Base-by-base conservation (phyloP, 2,888 invertebrate genomes). In the Adelphocoris suturalis region DNA sequence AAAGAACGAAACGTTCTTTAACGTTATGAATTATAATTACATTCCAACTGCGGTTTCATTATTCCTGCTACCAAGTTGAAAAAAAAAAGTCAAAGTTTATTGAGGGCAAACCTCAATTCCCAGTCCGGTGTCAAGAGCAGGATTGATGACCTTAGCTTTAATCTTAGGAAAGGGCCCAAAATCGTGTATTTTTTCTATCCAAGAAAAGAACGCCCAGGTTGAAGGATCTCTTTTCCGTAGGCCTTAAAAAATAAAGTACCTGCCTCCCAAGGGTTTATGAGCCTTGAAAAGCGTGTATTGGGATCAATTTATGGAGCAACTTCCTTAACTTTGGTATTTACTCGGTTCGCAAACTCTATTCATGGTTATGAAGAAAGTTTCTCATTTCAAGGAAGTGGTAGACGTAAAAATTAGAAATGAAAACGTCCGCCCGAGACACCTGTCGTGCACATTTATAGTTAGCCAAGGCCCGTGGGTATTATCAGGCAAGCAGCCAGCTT, bases 321-420 rank as follows among this genome's bases (percentile, higher is more conserved):
- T 68, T 68, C 68, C 68, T 23, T 19, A 68, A 23, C 68, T 68
- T 7, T 5, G 68, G 68, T 68, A 68, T 68, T 68, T 68, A 68
- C 23, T 68, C 68, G 68, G 68, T 68, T 11, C 23, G 11, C 23
- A 68, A 68, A 19, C 16, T 14, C 61, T 23, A 12, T 68, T 23
- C 27, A 19, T 19, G 19, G 68, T 68, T 61, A 68, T 68, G 4
- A 23, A 68, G 68, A 68, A 68, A 68, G 68, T 68, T 68, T 2
- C 13, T 68, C 23, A 23, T 19, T 11, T 19, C 12, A 68, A 23
- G 19, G 23, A 23, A 68, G 68, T 68, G 23, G 68, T 7, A 19
- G 68, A 68, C 12, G 68, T 68, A 68, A 68, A 68, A 68, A 68
- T 68, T 68, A 68, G 68, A 68, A 68, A 68, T 68, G 23, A 23